Base-by-base conservation (phyloP, 1,140 invertebrate genomes). In the Steinernema khuongi region DNA sequence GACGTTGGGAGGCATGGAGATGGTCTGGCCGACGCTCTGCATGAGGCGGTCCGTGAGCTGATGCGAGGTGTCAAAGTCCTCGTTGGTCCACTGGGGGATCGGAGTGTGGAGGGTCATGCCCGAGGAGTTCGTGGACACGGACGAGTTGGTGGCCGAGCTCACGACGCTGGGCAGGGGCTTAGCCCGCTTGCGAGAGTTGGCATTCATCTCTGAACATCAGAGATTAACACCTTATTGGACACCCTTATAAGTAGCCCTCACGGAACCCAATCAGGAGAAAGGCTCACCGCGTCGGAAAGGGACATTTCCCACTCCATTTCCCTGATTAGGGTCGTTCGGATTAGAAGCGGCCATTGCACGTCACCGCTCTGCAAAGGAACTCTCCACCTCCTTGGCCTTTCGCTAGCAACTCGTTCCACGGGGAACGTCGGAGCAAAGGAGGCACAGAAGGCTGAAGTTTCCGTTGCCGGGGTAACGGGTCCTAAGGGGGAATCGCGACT, bases 121-220 rank as follows among this genome's bases (percentile, higher is more conserved):
- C 50, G 50, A 60, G 11, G 50, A 60, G 50, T 60, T 60, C 2
- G 50, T 60, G 11, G 50, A 60, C 14, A 60, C 26, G 11, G 50
- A 60, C 14, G 50, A 60, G 50, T 60, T 60, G 14, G 50, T 60
- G 7, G 50, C 11, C 4, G 50, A 60, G 50, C 50, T 60, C 14
- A 60, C 26, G 11, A 60, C 50, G 50, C 50, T 60, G 4, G 50
- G 50, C 11, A 60, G 11, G 14, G 50, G 50, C 19, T 60, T 60
- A 14, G 50, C 2, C 19, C 50, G 50, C 19, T 60, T 60, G 11
- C 50, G 50, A 4, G 50, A 60, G 22, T 60, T 60, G 7, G 50
- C 50, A 26, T 60, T 60, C 50, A 60, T 60, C 50, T 60, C 50
- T 60, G 19, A 60, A 41, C 36, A 41, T 7, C 36, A n/a, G n/a